These are phyloP conservation scores for Clupea harengus DNA, from an alignment of 2,113 vertebrate genomes.

Conservation along the genomic window DNA sequence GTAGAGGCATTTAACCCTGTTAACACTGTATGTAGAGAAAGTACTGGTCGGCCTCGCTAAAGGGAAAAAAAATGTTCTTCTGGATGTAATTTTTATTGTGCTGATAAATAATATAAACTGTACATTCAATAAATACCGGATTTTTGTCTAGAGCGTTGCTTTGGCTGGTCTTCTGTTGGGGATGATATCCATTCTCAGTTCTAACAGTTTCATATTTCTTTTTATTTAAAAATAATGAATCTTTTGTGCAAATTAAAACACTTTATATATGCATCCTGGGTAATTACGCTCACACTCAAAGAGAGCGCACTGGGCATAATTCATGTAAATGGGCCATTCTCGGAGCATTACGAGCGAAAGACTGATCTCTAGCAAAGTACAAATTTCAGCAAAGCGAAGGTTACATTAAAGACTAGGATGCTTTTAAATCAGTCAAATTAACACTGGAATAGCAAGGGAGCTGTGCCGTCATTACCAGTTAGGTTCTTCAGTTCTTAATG, in stretches of 20 bases:
- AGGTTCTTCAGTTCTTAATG: no score
- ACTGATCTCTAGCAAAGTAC: background rate
- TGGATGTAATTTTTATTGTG: constrained; percentile 67
- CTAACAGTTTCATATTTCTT: background rate
- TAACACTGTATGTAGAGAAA: constrained; percentile 62
- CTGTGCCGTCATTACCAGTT: no score
- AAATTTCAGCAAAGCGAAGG: background rate
- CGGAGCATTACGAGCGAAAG: background rate
- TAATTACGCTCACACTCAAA: background rate
- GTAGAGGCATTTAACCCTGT: constrained; percentile 35
- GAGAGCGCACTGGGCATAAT: background rate
- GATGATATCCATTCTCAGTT: background rate
- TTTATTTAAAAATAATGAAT: background rate
- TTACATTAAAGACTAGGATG: background rate
- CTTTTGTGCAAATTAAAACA: background rate
- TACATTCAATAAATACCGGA: constrained; percentile 65
- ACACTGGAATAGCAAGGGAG: background rate
- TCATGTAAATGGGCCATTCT: background rate
- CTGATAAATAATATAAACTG: constrained; percentile 59
- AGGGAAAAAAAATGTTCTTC: constrained; percentile 65
- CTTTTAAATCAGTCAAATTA: background rate
- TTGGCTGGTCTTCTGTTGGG: background rate
- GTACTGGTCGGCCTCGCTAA: constrained; percentile 58
- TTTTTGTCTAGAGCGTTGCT: constrained; percentile 36
- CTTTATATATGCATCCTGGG: background rate